Evolutionary conservation across 2,113 vertebrate genomes (phyloP), one percentile per base, ranked within the genome.

Genomic region (Podarcis cretensis): DNA sequence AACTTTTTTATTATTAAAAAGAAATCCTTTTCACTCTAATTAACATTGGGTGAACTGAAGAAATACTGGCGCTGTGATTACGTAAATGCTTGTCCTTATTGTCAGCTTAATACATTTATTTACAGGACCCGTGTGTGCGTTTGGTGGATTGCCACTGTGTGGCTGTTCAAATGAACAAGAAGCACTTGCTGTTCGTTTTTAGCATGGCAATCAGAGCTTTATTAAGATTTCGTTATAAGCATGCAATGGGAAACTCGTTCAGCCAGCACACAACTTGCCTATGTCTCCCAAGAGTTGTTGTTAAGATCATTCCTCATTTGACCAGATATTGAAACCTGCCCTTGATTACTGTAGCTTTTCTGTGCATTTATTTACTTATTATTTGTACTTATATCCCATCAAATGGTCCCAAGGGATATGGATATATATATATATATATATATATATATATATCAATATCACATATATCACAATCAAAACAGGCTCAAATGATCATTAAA

Each of bases 11-110:
- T 79, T 69, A 86, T 59, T 59, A 71, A 71, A 71, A 71, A 71
- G 2, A 71, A 30, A 68, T 87, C 86, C 43, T 88, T 82, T 88
- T 74, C 68, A n/a, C 86, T 35, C 86, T 82, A 82, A 88, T 88
- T 65, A 88, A 74, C 80, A 82, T 16, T 63, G 69, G 20, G 69
- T n/a, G 12, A 40, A 82, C 37, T 7, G 86, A 43, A 88, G 35
- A 88, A 74, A 65, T 40, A 63, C 69, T 63, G 79, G 54, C 27
- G 20, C 18, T 23, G 27, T 59, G 37, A 87, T 74, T 75, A 73
- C 59, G 25, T 73, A 88, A 82, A 87, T 81, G 86, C 74, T 82
- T 82, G 71, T 37, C 79, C 71, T 87, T 40, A 73, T n/a, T 75
- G 69, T 57, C 7, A 23, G 3, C 20, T 63, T 88, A 57, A 65